These are phyloP conservation scores for Apistogramma diplotaenia DNA, from an alignment of 2,113 vertebrate genomes.

Conservation along the genomic window DNA sequence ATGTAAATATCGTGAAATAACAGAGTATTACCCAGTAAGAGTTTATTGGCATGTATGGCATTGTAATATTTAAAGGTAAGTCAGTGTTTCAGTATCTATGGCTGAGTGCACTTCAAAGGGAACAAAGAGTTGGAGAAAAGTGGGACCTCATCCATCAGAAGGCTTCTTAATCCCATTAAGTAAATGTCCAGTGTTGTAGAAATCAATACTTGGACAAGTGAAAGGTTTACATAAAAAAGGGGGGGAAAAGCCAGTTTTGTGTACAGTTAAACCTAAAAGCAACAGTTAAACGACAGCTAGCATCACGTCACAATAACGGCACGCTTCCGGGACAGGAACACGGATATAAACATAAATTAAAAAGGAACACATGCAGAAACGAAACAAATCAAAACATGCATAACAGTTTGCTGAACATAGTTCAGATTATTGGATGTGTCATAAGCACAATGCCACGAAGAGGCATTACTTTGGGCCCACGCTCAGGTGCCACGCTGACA, in stretches of 20 bases:
- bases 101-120: not conserved
- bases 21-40: not conserved
- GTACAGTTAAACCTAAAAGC: not conserved
- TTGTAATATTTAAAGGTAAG: not conserved
- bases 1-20: constrained; percentile 1
- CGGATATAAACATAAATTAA: constrained; percentile 20
- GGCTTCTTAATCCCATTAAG: not conserved
- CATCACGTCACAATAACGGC: not conserved
- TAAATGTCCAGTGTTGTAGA: not conserved
- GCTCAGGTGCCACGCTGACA: constrained; percentile 82
- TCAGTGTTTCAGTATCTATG: not conserved
- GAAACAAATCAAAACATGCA: constrained; percentile 78
- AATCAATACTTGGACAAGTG: not conserved
- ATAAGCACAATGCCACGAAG: constrained; percentile 94
- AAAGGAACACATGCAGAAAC: constrained; percentile 42
- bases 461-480: constrained; percentile 97
- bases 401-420: constrained; percentile 95
- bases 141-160: not conserved
- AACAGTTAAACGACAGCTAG: not conserved
- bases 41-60: not conserved
- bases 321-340: not conserved
- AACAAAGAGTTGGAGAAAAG: not conserved
- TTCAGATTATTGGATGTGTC: constrained; percentile 98
- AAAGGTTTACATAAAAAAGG: constrained; percentile 4
- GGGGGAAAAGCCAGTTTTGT: not conserved